These are phyloP conservation scores for Furnarius figulus DNA, from an alignment of 2,113 vertebrate genomes.

Conservation along the genomic window DNA sequence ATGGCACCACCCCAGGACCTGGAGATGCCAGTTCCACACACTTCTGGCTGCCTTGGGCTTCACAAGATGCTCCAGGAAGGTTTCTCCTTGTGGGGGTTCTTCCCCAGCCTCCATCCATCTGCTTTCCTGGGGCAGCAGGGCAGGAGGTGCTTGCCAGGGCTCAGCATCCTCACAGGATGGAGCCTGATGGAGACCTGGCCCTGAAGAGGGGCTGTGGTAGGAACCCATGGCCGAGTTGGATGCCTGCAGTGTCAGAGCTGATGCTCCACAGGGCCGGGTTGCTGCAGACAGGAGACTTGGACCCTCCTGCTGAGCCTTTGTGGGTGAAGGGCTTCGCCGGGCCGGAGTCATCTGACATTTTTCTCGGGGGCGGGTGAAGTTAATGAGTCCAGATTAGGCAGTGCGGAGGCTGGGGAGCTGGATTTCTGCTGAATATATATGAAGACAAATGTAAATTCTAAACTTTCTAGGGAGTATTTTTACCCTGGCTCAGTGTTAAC, in stretches of 20 bases:
- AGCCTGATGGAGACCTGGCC: neutral
- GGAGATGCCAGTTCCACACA: rapidly evolving
- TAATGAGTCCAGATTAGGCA: slow-evolving; percentile 62
- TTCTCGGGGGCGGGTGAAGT: slow-evolving; percentile 55
- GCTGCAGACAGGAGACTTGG: neutral
- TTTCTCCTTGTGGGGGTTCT: neutral
- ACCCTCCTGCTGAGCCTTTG: neutral
- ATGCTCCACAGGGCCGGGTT: neutral
- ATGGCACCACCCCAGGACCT: neutral
- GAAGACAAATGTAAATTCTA: slow-evolving; percentile 68
- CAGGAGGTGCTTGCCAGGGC: neutral
- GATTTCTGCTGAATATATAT: slow-evolving; percentile 57
- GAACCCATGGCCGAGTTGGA: neutral
- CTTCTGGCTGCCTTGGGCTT: neutral
- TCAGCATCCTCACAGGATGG: neutral
- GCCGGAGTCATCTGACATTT: slow-evolving; percentile 60
- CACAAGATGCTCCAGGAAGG: neutral
- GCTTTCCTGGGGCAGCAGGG: neutral
- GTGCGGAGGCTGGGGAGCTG: slow-evolving; percentile 29
- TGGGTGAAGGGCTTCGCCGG: slow-evolving; percentile 21
- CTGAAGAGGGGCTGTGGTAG: neutral
- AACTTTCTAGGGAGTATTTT: slow-evolving; percentile 67
- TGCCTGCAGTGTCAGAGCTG: neutral
- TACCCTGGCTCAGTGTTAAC: slow-evolving; percentile 63
- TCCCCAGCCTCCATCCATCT: neutral